Evolutionary conservation across 2,797 vertebrate species (phyloP).

Genomic region (Scomberomorus guttatus): DNA sequence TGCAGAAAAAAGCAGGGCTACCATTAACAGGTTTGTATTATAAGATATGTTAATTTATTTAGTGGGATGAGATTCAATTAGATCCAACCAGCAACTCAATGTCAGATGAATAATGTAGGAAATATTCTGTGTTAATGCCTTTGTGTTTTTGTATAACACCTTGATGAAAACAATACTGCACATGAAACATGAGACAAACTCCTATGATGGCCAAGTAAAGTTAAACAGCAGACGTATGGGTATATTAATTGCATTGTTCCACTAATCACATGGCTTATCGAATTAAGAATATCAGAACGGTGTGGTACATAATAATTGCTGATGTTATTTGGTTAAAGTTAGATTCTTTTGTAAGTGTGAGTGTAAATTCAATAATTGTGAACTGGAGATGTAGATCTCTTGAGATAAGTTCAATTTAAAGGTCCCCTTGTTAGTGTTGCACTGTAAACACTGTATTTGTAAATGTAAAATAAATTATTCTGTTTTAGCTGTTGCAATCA

Average conservation of each 20-base stretch:
- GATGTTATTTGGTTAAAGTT: background rate
- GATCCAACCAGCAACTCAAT: slow-evolving; percentile 3
- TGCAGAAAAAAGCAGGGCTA: no score
- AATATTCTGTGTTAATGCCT: background rate
- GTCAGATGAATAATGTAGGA: background rate
- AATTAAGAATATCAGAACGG: background rate
- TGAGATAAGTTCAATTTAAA: background rate
- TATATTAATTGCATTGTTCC: background rate
- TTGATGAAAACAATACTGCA: background rate
- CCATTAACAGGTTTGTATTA: background rate
- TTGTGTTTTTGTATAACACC: background rate
- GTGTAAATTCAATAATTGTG: background rate
- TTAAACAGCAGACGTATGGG: background rate
- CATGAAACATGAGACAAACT: no score
- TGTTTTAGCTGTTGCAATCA: background rate
- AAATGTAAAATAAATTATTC: background rate
- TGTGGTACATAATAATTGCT: slow-evolving; percentile 3
- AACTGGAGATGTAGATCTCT: background rate
- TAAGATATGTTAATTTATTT: slow-evolving; percentile 23
- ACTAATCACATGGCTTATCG: slow-evolving; percentile 5
- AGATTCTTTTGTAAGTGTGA: background rate
- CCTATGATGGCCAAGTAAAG: no score
- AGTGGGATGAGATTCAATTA: slow-evolving; percentile 21
- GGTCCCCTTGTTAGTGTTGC: background rate
- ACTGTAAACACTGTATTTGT: slow-evolving; percentile 4